Evolutionary conservation across 1,140 invertebrate species (phyloP).

Genomic region (Leucophenga varia): DNA sequence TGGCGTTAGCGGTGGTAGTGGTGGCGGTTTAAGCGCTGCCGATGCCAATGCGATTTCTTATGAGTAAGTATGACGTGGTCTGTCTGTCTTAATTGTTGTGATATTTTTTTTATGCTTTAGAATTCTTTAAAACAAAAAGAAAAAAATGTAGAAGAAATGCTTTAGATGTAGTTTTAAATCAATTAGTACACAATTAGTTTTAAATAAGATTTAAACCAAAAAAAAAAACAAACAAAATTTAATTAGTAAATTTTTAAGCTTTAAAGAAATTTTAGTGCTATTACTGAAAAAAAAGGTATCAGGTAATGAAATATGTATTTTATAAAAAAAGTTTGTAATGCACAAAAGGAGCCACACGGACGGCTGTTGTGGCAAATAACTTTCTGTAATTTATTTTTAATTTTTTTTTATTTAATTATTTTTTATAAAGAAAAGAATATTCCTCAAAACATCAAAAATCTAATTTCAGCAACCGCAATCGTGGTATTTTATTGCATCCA

Average conservation of each 20-base stretch:
- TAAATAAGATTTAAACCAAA: no score
- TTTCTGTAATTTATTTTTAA: background rate
- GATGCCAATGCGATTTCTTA: constrained; percentile 46
- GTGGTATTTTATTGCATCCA: constrained; percentile 61
- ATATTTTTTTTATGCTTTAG: background rate
- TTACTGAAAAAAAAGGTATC: no score
- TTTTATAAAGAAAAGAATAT: constrained; percentile 23
- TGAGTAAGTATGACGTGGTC: constrained; percentile 38
- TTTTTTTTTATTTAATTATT: background rate
- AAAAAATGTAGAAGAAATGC: background rate
- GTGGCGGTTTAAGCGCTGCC: constrained; percentile 29
- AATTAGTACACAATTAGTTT: no score
- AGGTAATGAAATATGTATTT: no score
- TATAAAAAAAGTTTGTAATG: constrained; percentile 53
- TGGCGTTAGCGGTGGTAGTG: constrained; percentile 8
- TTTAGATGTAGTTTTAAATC: background rate
- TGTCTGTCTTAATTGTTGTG: background rate
- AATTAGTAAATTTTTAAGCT: no score
- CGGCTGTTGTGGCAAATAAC: background rate
- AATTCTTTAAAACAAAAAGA: background rate
- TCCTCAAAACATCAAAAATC: constrained; percentile 45
- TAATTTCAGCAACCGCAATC: constrained; percentile 58
- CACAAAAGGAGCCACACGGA: constrained; percentile 42
- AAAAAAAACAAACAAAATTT: no score
- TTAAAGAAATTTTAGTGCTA: no score